Percentiles rank a stretch among this genome's conserved stretches.
Evolutionary conservation across 37 sponge, comb jelly and placozoan species (phyloP).

Genomic region (Halichondria panicea): DNA sequence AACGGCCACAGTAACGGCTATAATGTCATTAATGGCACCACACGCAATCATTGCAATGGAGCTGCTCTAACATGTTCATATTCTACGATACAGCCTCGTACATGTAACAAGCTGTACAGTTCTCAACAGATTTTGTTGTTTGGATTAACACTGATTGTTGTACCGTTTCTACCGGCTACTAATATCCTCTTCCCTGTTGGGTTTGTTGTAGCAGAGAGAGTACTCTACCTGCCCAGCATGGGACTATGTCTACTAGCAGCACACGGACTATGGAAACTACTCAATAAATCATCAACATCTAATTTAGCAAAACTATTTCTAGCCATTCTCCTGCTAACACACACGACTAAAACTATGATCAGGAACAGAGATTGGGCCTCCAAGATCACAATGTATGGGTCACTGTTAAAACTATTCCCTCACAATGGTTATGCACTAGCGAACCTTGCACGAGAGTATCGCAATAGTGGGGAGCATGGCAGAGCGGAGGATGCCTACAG

Average conservation of each 20-base stretch:
- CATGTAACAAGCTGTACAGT: background rate
- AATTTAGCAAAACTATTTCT: conserved; percentile 13
- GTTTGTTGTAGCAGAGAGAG: conserved; percentile 94
- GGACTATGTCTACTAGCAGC: conserved; percentile 36
- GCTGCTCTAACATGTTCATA: background rate
- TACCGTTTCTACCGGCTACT: conserved; percentile 92
- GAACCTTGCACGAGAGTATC: conserved; percentile 80
- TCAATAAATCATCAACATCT: no score
- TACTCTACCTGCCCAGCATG: conserved; percentile 89
- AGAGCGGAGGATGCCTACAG: conserved; percentile 69
- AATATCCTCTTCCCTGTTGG: conserved; percentile 95
- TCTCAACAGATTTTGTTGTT: conserved; percentile 26
- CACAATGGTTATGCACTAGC: conserved; percentile 79
- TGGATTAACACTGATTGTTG: conserved; percentile 69
- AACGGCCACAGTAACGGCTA: background rate
- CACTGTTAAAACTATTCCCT: conserved; percentile 63
- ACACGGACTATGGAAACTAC: conserved; percentile 31
- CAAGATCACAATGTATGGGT: conserved; percentile 64
- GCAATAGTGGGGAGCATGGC: conserved; percentile 23
- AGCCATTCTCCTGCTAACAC: conserved; percentile 33
- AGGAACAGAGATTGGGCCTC: conserved; percentile 85
- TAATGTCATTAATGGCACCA: background rate
- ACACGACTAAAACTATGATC: conserved; percentile 58
- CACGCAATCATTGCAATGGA: background rate
- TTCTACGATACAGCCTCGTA: background rate